Evolutionary conservation across 2,888 invertebrate genomes (phyloP).

Genomic region (Automeris io): DNA sequence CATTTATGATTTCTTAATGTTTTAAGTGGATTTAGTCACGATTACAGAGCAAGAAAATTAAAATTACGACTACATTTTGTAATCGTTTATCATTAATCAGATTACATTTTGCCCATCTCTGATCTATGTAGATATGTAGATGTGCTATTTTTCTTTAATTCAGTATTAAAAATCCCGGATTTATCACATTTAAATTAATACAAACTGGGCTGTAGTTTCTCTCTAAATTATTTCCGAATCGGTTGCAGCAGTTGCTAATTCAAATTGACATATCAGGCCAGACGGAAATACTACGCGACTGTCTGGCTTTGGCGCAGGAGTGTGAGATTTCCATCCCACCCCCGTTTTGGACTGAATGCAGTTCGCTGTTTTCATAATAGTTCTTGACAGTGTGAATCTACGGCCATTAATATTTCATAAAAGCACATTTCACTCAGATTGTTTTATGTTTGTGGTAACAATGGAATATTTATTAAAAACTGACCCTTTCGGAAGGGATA

Average conservation of each 20-base stretch:
- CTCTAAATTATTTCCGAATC: conserved; percentile 42
- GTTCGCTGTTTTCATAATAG: conserved; percentile 49
- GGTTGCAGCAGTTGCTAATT: conserved; percentile 60
- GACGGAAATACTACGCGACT: conserved; percentile 59
- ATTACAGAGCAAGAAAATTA: too few relatives aligned
- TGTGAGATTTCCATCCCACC: conserved; percentile 30
- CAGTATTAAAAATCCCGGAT: conserved; percentile 19
- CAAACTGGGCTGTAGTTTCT: conserved; percentile 3
- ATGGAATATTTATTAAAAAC: too few relatives aligned
- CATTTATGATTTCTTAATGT: too few relatives aligned
- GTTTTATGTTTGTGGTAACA: background rate
- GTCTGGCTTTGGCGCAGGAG: conserved; percentile 38
- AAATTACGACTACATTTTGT: too few relatives aligned
- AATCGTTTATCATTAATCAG: too few relatives aligned
- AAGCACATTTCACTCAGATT: conserved; percentile 9
- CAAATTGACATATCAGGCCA: conserved; percentile 73
- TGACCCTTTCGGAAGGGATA: too few relatives aligned
- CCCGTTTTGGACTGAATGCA: conserved; percentile 28
- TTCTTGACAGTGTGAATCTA: conserved; percentile 48
- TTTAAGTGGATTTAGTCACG: too few relatives aligned
- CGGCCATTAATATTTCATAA: conserved; percentile 22
- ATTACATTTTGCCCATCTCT: too few relatives aligned
- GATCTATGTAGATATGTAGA: too few relatives aligned
- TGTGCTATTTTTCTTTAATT: too few relatives aligned
- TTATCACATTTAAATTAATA: conserved; percentile 32